These are phyloP conservation scores for Rotaria magnacalcarata DNA, from an alignment of 2,888 invertebrate genomes.

Conservation along the genomic window DNA sequence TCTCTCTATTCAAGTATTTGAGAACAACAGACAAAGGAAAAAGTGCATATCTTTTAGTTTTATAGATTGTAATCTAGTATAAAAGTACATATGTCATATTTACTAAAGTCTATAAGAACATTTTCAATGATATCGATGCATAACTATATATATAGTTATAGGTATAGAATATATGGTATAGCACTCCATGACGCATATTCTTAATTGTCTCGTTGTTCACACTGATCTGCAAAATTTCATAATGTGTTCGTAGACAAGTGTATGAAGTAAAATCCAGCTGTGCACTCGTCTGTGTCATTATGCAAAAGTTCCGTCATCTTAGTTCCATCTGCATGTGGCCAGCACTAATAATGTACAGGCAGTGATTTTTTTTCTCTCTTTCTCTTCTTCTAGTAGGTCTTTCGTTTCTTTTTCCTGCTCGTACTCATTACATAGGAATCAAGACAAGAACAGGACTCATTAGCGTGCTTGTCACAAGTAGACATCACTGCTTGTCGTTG, in stretches of 20 bases:
- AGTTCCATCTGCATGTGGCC: conserved; percentile 10
- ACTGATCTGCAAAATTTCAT: conserved; percentile 13
- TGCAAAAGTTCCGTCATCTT: background rate
- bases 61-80: background rate
- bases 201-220: conserved; percentile 18
- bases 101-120: too few relatives aligned
- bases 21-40: background rate
- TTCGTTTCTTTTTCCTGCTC: background rate
- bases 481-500: background rate
- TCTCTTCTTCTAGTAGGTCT: background rate
- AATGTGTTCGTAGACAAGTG: conserved; percentile 22
- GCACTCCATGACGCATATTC: background rate
- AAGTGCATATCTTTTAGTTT: background rate
- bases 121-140: background rate
- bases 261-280: background rate
- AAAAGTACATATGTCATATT: background rate
- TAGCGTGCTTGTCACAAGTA: conserved; percentile 21
- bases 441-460: background rate
- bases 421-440: background rate
- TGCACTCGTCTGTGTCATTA: conserved; percentile 17
- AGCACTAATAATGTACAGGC: conserved; percentile 22
- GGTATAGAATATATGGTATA: background rate
- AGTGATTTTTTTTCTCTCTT: background rate
- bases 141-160: background rate
- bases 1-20: background rate